Evolutionary conservation across 2,113 vertebrate genomes (phyloP), one percentile per base, ranked within the genome.

Genomic region (Thinocorus orbignyianus): DNA sequence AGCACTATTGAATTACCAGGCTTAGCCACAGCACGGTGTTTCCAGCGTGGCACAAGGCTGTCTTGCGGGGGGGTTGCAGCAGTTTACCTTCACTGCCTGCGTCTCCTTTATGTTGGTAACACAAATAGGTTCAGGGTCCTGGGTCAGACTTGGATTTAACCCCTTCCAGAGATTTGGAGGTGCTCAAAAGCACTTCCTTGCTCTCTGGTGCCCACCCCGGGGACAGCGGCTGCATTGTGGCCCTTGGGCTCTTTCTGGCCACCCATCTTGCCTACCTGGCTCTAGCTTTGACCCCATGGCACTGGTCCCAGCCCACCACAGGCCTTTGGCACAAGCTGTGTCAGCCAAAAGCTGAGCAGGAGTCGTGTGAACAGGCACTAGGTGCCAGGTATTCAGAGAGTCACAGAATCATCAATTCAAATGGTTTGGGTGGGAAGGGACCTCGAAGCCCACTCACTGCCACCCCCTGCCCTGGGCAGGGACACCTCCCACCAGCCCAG

Each of bases 21-120:
- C 28, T 82, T 46, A 64, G 42, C 25, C 49, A 5, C 2, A 2
- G 7, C 37, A 15, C 15, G 0, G 15, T 9, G 24, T 70, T 80
- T 58, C 41, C 71, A 62, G 31, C 1, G n/a, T 6, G 52, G 52
- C 9, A 4, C 16, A 26, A 26, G 62, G 14, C 46, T 25, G 25
- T 24, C 57, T 12, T n/a, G 17, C 2, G 1, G 49, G 26, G 10
- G 51, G 8, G 35, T 6, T 33, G 57, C 41, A 33, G 2, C 6
- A 15, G 24, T 9, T 58, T 24, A 10, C 23, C 5, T 55, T 81
- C 1, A 0, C n/a, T 17, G 1, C 12, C 39, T 33, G 35, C 9
- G 7, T 54, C 58, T 55, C 3, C 1, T n/a, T 22, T 19, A 7
- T 8, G 19, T 39, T 55, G 7, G 0, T 17, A 24, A 23, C 39